These are phyloP conservation scores for Zosterops japonicus DNA, from an alignment of 2,113 vertebrate genomes.

Conservation along the genomic window DNA sequence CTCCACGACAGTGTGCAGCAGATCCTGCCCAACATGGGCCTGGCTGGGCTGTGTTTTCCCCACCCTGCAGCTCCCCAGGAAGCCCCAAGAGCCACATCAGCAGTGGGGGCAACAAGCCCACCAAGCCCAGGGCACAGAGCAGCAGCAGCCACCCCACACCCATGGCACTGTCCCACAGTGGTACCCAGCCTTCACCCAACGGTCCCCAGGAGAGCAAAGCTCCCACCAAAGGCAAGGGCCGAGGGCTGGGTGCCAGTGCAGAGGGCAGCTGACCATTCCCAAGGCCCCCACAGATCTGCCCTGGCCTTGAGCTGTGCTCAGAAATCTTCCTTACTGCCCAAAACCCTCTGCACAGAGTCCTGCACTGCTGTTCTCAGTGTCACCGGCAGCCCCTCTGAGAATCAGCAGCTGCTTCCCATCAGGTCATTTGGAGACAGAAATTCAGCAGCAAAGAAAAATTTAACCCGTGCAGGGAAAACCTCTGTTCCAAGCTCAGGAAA, in stretches of 20 bases:
- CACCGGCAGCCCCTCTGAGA: not conserved
- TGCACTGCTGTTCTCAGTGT: not conserved
- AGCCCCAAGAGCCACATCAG: rapidly evolving
- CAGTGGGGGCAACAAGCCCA: not conserved
- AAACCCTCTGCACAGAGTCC: not conserved
- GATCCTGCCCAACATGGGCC: not conserved
- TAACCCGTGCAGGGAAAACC: not conserved
- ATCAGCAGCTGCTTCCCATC: not conserved
- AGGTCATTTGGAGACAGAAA: not conserved
- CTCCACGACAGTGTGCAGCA: not conserved
- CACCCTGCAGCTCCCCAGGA: not conserved
- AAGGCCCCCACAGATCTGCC: rapidly evolving
- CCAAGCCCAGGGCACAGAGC: not conserved
- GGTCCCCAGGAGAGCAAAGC: not conserved
- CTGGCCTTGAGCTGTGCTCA: not conserved
- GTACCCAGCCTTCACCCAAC: not conserved
- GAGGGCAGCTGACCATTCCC: not conserved
- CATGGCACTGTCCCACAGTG: not conserved
- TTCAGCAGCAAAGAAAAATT: conserved; percentile 8
- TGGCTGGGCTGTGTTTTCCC: not conserved
- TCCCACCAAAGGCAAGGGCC: not conserved
- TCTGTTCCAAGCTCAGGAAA: not conserved
- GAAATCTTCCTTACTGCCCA: not conserved
- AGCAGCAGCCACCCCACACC: not conserved
- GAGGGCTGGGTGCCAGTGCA: not conserved